Evolutionary conservation across 2,888 invertebrate species (phyloP).

Genomic region (Platynereis dumerilii): DNA sequence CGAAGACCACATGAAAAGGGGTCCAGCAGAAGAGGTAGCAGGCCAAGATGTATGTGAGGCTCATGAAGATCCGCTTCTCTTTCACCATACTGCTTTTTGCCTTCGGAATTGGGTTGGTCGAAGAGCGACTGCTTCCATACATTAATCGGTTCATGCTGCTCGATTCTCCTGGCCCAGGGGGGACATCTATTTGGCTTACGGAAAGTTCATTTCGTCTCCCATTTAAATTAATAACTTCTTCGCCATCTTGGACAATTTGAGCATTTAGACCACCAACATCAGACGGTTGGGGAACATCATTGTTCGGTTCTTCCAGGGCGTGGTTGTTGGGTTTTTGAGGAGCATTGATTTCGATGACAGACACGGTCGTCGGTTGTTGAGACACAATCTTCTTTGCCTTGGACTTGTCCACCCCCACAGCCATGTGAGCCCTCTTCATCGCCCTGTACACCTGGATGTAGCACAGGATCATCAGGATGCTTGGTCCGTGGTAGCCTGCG

Average conservation of each 20-base stretch:
- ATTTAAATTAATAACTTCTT: too few relatives aligned
- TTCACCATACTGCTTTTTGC: conserved; percentile 17
- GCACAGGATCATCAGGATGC: conserved; percentile 46
- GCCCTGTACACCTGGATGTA: conserved; percentile 47
- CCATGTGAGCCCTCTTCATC: conserved; percentile 34
- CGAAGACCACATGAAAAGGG: conserved; percentile 40
- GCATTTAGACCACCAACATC: background rate
- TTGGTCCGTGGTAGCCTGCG: conserved; percentile 54
- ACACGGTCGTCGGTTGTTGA: background rate
- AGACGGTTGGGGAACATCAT: background rate
- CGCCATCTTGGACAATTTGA: too few relatives aligned
- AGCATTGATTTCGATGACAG: too few relatives aligned
- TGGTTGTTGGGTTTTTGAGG: too few relatives aligned
- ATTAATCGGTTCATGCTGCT: background rate
- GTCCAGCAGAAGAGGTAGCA: conserved; percentile 37
- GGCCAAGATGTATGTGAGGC: conserved; percentile 34
- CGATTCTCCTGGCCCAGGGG: too few relatives aligned
- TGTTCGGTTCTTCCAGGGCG: too few relatives aligned
- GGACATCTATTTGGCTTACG: too few relatives aligned
- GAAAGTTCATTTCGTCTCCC: too few relatives aligned
- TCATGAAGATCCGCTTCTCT: conserved; percentile 35
- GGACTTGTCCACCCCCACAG: background rate
- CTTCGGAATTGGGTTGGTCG: too few relatives aligned
- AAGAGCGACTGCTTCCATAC: background rate
- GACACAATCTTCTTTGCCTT: background rate